Base-by-base conservation (phyloP, 2,888 invertebrate species). In the Oscheius sp. region DNA sequence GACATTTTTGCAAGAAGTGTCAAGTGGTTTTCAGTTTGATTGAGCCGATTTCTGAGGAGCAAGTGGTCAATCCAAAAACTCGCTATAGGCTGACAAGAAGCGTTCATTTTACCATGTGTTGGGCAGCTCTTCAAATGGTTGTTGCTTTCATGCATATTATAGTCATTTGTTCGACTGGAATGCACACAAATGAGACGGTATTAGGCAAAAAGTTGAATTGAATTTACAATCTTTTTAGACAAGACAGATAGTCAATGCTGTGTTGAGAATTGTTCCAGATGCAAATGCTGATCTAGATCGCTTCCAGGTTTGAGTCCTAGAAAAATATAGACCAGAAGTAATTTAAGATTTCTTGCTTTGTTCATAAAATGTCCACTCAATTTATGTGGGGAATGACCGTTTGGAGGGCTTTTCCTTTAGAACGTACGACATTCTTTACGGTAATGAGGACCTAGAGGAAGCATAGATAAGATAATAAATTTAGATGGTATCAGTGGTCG, bases 371-470 rank as follows among this genome's bases (percentile, higher is more conserved):
- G 82, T 77, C 79, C 1, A 84, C 83, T 15, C 85, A 85, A 68
- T 81, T 82, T 73, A 83, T 83, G 82, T 85, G 83, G 83, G 85
- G 84, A 53, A 83, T 86, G 84, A 84, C 84, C 1, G 85, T 85
- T 25, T 85, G 85, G 85, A 67, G 84, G 48, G 84, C 85, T 1
- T 86, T 85, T 71, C 84, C 83, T 4, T 68, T 85, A 6, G 85
- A 85, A 72, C 63, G 85, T 46, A 81, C 84, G 34, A 82, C 84
- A 5, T 82, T 86, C 63, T 86, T 85, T 71, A 85, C 85, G 70
- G 84, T 85, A 70, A n/a, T n/a, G n/a, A n/a, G n/a, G n/a, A n/a
- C n/a, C n/a, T n/a, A n/a, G n/a, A 64, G 68, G 33, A 12, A 42
- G 17, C 29, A 23, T n/a, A 4, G 34, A 46, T n/a, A 10, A 3